phyloP scores from a whole-genome alignment of 2,888 invertebrate genomes.

The Phania funesta region DNA sequence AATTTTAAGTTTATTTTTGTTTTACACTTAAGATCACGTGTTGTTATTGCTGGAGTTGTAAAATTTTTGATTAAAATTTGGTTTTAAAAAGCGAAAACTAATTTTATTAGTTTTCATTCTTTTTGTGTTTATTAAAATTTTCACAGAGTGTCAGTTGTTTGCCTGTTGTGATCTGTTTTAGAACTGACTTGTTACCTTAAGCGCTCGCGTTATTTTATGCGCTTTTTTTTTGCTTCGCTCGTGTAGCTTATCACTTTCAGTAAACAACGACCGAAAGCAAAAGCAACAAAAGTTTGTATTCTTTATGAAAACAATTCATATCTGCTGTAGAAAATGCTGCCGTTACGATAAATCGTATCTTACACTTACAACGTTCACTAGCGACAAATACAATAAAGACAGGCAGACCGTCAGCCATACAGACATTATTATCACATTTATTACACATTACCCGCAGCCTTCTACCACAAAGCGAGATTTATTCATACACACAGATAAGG shows the following conservation, averaged over 20 bases:
- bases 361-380: constrained; percentile 42
- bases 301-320: constrained; percentile 11
- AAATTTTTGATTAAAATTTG: constrained; percentile 1
- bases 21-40: constrained; percentile 24
- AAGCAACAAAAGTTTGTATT: constrained; percentile 28
- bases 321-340: constrained; percentile 25
- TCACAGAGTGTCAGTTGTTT: constrained; percentile 25
- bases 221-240: constrained; percentile 43
- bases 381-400: neutral
- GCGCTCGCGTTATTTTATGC: constrained; percentile 66
- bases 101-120: constrained; percentile 28
- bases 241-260: constrained; percentile 37
- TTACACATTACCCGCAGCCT: constrained; percentile 65
- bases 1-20: neutral
- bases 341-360: constrained; percentile 43
- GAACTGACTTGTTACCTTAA: constrained; percentile 64
- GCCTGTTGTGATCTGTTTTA: constrained; percentile 58
- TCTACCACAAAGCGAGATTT: constrained; percentile 42
- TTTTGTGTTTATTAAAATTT: neutral
- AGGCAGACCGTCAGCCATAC: constrained; percentile 7
- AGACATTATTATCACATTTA: constrained; percentile 63
- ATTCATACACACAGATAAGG: constrained; percentile 14
- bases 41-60: constrained; percentile 21
- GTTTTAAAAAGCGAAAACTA: neutral
- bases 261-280: constrained; percentile 26